Evolutionary conservation across 2,888 invertebrate species (phyloP), one percentile per base, ranked within the genome.

Genomic region (Pammene aurita): DNA sequence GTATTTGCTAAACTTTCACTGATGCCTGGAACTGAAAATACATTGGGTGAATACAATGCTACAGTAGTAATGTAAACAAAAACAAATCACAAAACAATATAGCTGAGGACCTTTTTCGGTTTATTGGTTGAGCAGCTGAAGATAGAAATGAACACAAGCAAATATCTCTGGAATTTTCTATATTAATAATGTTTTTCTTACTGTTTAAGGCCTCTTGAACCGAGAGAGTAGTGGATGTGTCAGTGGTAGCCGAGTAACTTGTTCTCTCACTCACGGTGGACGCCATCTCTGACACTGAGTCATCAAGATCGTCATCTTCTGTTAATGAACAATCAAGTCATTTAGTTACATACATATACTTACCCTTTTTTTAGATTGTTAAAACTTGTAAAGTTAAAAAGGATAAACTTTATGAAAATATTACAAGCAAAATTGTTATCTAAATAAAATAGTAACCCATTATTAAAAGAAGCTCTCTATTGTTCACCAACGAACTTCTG

Each of bases 1-100:
- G 92, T 92, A 72, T 92, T 92, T 57, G 92, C 92, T 77, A 92
- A 82, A 74, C 92, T 92, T 81, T 91, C 92, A 82, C 92, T 92
- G 52, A 92, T 92, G 71, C 92, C 92, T 77, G 92, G 92, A 78
- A 92, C 92, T 92, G 76, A 44, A 81, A 83, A 26, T 62, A 48
- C 16, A 48, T 44, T 48, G 48, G 48, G 48, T 16, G 2, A 42
- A 42, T 11, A 42, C 7, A 38, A 7, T n/a, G n/a, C n/a, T n/a
- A n/a, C n/a, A n/a, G n/a, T n/a, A n/a, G n/a, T n/a, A n/a, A n/a
- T n/a, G n/a, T n/a, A n/a, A n/a, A n/a, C n/a, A n/a, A n/a, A n/a
- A n/a, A n/a, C n/a, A n/a, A n/a, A n/a, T n/a, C n/a, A n/a, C n/a
- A n/a, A n/a, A n/a, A n/a, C n/a, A n/a, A n/a, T n/a, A n/a, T n/a